Base-by-base conservation (phyloP, 2,888 invertebrate genomes). In the Dione juno region DNA sequence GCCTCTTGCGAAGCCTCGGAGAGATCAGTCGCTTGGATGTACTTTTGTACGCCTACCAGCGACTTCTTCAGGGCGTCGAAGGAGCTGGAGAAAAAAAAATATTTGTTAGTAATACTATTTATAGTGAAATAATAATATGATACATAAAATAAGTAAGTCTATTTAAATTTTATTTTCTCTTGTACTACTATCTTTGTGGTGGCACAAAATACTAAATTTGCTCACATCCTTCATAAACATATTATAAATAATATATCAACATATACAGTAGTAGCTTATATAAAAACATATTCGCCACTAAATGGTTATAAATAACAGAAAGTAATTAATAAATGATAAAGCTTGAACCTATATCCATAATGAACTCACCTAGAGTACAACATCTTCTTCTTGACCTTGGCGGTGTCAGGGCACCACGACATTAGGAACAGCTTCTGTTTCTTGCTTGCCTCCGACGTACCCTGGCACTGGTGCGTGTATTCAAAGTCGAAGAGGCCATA, bases 381-480 rank as follows among this genome's bases (percentile, higher is more conserved):
- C 96, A 96, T 96, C 96, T 96, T 96, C 96, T 96, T 96, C 95
- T 96, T 96, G 78, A 96, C 96, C 94, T 98, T 98, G 83, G 99
- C 98, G 90, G 97, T 98, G 94, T 99, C 99, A 58, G 99, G 99
- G 95, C 99, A 98, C 98, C 98, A 98, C 88, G 98, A 98, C 97
- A 99, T 98, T 88, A 99, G 96, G 95, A 99, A 98, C 82, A 99
- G 94, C 92, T 99, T 99, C 93, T 99, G 98, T 96, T 98, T 98
- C 95, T 98, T 98, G 89, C 97, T 97, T 85, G 97, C 97, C 94
- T 98, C 98, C 79, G 98, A 98, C 83, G 98, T 98, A 88, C 98
- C 98, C 93, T 98, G 98, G 89, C 98, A 98, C 92, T 98, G 98
- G 93, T 98, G 98, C 94, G 98, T 98, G 94, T 99, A 99, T 94